Percentiles rank a stretch among this genome's conserved stretches.
These are phyloP conservation scores for Eristalinus sepulchralis DNA, from an alignment of 2,888 invertebrate genomes.

Conservation along the genomic window DNA sequence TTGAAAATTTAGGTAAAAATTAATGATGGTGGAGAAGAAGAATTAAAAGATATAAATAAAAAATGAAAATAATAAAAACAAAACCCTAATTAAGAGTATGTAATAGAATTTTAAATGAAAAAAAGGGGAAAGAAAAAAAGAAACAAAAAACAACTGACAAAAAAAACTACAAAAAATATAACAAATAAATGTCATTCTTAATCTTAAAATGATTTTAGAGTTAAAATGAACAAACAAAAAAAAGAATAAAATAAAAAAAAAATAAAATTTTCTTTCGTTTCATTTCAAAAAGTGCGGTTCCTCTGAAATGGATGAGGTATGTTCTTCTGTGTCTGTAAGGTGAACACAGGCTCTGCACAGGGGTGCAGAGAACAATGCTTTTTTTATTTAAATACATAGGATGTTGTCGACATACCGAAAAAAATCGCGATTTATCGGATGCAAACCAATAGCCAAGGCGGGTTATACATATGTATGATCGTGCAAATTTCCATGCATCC, in stretches of 20 bases:
- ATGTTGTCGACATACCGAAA: too few relatives aligned
- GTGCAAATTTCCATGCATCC: too few relatives aligned
- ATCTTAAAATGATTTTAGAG: conserved; percentile 73
- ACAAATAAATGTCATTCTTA: conserved; percentile 73
- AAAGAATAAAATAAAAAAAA: conserved; percentile 66
- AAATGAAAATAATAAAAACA: conserved; percentile 29
- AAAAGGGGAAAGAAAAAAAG: conserved; percentile 43
- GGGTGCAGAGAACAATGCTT: too few relatives aligned
- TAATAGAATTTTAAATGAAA: conserved; percentile 69
- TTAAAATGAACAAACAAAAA: conserved; percentile 71
- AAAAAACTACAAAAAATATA: conserved; percentile 70
- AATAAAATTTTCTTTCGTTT: conserved; percentile 15
- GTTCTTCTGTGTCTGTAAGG: too few relatives aligned
- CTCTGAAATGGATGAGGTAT: too few relatives aligned
- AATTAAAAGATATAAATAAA: conserved; percentile 41
- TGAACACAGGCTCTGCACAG: too few relatives aligned
- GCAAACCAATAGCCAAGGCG: too few relatives aligned
- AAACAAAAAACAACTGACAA: conserved; percentile 37
- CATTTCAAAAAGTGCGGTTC: not conserved
- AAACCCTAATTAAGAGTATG: conserved; percentile 65
- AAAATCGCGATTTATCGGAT: too few relatives aligned
- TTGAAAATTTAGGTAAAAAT: conserved; percentile 65
- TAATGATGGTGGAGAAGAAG: conserved; percentile 44
- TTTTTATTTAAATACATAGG: too few relatives aligned
- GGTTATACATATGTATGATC: too few relatives aligned